Evolutionary conservation across 2,797 vertebrate species (phyloP).

Genomic region (Chaunax sp.): DNA sequence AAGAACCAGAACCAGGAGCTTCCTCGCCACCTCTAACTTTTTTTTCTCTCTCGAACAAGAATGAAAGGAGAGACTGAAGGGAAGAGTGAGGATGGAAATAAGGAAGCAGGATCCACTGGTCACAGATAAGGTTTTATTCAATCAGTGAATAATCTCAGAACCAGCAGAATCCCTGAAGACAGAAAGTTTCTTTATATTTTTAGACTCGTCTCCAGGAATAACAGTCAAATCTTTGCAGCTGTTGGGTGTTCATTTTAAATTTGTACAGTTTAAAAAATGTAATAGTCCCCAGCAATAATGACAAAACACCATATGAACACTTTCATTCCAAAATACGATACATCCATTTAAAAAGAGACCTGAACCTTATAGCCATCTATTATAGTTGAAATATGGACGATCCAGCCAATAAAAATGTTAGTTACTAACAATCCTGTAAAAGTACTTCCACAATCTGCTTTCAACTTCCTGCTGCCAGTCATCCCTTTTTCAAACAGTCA

Average conservation of each 20-base stretch:
- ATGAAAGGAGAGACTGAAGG: conserved; percentile 37
- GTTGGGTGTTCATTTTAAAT: conserved; percentile 24
- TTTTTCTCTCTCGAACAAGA: conserved; percentile 25
- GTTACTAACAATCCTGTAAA: conserved; percentile 26
- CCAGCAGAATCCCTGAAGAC: conserved; percentile 59
- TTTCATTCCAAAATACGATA: conserved; percentile 59
- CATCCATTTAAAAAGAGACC: conserved; percentile 27
- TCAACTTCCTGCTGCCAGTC: conserved; percentile 50
- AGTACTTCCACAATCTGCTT: conserved; percentile 7
- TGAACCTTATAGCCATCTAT: conserved; percentile 6
- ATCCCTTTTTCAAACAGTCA: conserved; percentile 33
- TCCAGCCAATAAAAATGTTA: conserved; percentile 36
- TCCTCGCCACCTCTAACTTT: conserved; percentile 28
- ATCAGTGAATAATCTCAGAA: conserved; percentile 69
- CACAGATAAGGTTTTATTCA: conserved; percentile 77
- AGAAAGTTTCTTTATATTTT: conserved; percentile 59
- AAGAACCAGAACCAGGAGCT: conserved; percentile 35
- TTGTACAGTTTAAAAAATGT: conserved; percentile 46
- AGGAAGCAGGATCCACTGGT: conserved; percentile 48
- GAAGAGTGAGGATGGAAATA: conserved; percentile 30
- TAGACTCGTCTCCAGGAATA: conserved; percentile 48
- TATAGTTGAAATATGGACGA: conserved; percentile 19
- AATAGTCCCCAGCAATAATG: conserved; percentile 47
- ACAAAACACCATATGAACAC: conserved; percentile 58
- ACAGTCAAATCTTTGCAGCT: conserved; percentile 27